phyloP scores from a whole-genome alignment of 2,797 vertebrate genomes.

The Arrhamphus sclerolepis region DNA sequence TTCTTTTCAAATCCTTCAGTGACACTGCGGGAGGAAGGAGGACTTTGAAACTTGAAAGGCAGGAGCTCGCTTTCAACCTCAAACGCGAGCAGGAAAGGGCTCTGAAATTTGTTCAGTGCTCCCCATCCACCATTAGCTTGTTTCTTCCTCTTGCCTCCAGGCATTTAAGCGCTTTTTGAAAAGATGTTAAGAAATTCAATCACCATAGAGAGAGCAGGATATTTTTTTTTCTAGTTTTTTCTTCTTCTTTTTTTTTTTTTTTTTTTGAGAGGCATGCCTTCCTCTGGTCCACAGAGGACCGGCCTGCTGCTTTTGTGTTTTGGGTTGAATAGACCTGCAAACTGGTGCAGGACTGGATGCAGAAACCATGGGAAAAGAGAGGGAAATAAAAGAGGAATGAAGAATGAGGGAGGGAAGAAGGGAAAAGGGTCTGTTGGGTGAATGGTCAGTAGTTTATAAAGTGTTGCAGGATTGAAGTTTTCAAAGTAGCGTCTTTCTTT shows the following conservation, averaged over 20 bases:
- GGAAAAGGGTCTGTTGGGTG: slow-evolving; percentile 55
- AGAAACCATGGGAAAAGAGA: slow-evolving; percentile 76
- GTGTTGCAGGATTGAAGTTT: slow-evolving; percentile 63
- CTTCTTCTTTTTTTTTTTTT: slow-evolving; percentile 53
- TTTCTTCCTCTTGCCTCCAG: slow-evolving; percentile 99
- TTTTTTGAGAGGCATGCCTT: slow-evolving; percentile 89
- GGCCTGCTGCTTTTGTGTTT: slow-evolving; percentile 95
- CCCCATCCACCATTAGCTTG: slow-evolving; percentile 99
- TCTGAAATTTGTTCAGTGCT: slow-evolving; percentile 99
- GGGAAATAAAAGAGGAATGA: slow-evolving; percentile 77
- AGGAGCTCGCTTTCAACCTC: slow-evolving; percentile 99
- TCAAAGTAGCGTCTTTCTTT: slow-evolving; percentile 63
- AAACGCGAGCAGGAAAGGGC: slow-evolving; percentile 99
- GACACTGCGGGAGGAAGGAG: slow-evolving; percentile 99
- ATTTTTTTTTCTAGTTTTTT: slow-evolving; percentile 77
- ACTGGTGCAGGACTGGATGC: slow-evolving; percentile 74
- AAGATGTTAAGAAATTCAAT: slow-evolving; percentile 99
- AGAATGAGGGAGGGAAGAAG: slow-evolving; percentile 69
- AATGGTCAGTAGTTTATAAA: slow-evolving; percentile 60
- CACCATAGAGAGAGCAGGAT: slow-evolving; percentile 91
- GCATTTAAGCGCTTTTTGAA: slow-evolving; percentile 99
- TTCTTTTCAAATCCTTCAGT: slow-evolving; percentile 99
- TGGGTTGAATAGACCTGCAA: slow-evolving; percentile 91
- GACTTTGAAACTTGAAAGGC: slow-evolving; percentile 99
- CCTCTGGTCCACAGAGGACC: slow-evolving; percentile 95